Percentiles rank a stretch among this genome's conserved stretches.
phyloP scores from a whole-genome alignment of 2,888 invertebrate species.

The Agelastica alni region DNA sequence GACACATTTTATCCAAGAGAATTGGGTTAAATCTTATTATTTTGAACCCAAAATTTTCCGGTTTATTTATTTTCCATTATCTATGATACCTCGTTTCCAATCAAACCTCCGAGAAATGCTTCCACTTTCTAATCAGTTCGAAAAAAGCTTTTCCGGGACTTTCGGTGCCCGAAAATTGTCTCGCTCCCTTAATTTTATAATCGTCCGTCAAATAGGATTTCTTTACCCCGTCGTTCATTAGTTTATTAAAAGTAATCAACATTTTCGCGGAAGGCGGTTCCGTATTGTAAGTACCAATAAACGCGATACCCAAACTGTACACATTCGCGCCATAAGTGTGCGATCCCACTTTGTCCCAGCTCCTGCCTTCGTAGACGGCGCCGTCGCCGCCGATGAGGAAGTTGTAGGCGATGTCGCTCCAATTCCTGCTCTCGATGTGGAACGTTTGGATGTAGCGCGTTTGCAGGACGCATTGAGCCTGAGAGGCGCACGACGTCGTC shows the following conservation, averaged over 20 bases:
- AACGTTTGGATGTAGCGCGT: slow-evolving; percentile 65
- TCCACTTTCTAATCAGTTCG: slow-evolving; percentile 69
- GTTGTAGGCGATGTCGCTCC: slow-evolving; percentile 76
- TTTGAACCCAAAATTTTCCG: no score
- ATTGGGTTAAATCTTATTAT: no score
- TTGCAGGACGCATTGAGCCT: slow-evolving; percentile 39
- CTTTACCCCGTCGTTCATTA: slow-evolving; percentile 67
- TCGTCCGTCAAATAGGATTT: slow-evolving; percentile 64
- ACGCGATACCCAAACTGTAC: slow-evolving; percentile 71
- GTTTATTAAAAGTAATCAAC: slow-evolving; percentile 64
- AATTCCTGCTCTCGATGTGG: slow-evolving; percentile 68
- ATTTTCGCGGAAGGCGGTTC: slow-evolving; percentile 60
- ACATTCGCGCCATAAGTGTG: slow-evolving; percentile 71
- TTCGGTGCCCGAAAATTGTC: slow-evolving; percentile 67
- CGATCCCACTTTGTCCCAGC: slow-evolving; percentile 51
- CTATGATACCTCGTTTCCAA: no score
- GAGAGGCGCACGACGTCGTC: slow-evolving; percentile 62
- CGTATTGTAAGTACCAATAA: slow-evolving; percentile 71
- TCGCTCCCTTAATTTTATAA: slow-evolving; percentile 71
- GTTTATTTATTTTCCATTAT: no score
- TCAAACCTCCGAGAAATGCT: no score
- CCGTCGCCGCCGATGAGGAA: slow-evolving; percentile 82
- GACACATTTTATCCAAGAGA: no score
- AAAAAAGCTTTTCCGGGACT: slow-evolving; percentile 72
- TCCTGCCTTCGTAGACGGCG: slow-evolving; percentile 68